Conservation (phyloP, 2,888 invertebrate genomes). For the Brachypterus glaber region DNA sequence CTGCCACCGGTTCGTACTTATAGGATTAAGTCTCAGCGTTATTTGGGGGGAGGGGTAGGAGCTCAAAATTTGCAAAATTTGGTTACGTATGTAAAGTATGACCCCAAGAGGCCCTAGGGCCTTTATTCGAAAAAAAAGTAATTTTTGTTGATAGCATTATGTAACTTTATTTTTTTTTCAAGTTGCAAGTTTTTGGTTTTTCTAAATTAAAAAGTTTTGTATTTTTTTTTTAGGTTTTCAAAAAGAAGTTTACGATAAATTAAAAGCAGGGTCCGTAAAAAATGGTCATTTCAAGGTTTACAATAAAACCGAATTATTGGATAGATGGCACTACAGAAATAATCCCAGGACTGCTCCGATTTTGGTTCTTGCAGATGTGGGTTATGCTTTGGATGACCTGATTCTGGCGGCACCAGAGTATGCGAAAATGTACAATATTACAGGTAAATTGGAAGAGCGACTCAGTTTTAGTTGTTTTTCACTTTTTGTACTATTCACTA, state of each 20-base stretch:
- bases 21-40: too few species aligned
- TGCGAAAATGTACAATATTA: conserved; percentile 40
- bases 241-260: conserved; percentile 41
- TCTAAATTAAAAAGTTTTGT: background rate
- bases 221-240: conserved; percentile 39
- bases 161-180: too few species aligned
- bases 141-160: too few species aligned
- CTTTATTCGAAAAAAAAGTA: too few species aligned
- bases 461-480: too few species aligned
- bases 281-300: conserved; percentile 49
- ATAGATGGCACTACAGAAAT: conserved; percentile 53
- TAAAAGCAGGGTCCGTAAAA: conserved; percentile 39
- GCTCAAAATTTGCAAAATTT: too few species aligned
- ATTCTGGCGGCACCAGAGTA: conserved; percentile 38
- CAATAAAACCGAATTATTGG: conserved; percentile 49
- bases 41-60: too few species aligned
- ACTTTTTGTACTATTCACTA: too few species aligned
- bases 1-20: too few species aligned
- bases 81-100: too few species aligned
- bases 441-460: too few species aligned
- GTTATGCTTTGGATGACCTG: conserved; percentile 52
- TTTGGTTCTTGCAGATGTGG: conserved; percentile 51
- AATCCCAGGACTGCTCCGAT: conserved; percentile 52
- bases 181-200: background rate
- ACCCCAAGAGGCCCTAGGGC: too few species aligned